phyloP scores from a whole-genome alignment of 2,888 invertebrate species.

The Invenusta paracnida region DNA sequence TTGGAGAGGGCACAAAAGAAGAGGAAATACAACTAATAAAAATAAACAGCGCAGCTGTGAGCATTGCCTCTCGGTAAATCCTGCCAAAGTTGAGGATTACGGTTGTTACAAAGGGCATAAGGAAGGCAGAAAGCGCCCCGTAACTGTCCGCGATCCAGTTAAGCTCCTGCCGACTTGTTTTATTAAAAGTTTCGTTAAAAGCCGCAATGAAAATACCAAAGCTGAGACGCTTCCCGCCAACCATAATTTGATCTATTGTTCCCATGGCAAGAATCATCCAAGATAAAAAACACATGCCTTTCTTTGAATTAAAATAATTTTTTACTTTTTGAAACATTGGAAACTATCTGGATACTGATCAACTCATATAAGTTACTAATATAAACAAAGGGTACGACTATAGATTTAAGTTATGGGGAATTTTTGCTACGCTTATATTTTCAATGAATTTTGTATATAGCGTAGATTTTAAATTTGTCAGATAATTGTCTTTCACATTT shows the following conservation, averaged over 20 bases:
- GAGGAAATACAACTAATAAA: conserved; percentile 45
- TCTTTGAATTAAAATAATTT: too few relatives aligned
- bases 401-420: too few relatives aligned
- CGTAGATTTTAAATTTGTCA: too few relatives aligned
- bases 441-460: too few relatives aligned
- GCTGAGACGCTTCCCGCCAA: conserved; percentile 42
- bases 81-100: conserved; percentile 17
- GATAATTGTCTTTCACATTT: too few relatives aligned
- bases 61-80: conserved; percentile 38
- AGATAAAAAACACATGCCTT: background rate
- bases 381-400: too few relatives aligned
- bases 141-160: conserved; percentile 46
- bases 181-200: conserved; percentile 38
- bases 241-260: conserved; percentile 41
- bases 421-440: too few relatives aligned
- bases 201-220: conserved; percentile 43
- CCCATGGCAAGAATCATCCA: conserved; percentile 40
- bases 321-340: too few relatives aligned
- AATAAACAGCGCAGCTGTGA: conserved; percentile 36
- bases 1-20: conserved; percentile 38
- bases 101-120: conserved; percentile 44
- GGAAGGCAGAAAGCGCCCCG: conserved; percentile 43
- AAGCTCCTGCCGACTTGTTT: conserved; percentile 39
- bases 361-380: too few relatives aligned
- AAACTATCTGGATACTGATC: too few relatives aligned